Conservation (phyloP, 1,140 invertebrate species). For the Dinoponera quadriceps region DNA sequence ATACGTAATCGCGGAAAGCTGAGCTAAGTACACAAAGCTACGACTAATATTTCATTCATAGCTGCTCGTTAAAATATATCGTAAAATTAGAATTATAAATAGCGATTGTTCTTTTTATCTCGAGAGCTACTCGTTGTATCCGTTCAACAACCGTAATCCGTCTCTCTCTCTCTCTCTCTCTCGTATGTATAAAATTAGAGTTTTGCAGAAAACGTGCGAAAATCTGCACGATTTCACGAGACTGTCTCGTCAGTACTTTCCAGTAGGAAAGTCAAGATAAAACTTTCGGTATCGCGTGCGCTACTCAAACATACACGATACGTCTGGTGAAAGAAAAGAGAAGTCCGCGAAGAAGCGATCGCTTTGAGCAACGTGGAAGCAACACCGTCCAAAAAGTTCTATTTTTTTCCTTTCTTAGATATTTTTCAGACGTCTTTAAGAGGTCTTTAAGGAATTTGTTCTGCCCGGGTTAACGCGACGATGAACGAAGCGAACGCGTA, state of each 20-base stretch:
- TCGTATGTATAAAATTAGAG: slow-evolving; percentile 14
- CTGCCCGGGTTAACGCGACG: too few species aligned
- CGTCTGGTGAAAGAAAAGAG: background rate
- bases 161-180: background rate
- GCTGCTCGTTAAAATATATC: slow-evolving; percentile 41
- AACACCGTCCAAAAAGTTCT: background rate
- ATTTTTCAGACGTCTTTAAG: too few species aligned
- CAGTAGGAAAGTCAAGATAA: slow-evolving; percentile 34
- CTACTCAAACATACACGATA: slow-evolving; percentile 14
- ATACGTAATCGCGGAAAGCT: slow-evolving; percentile 34
- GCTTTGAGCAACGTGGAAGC: slow-evolving; percentile 9
- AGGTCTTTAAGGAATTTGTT: too few species aligned
- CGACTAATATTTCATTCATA: slow-evolving; percentile 47
- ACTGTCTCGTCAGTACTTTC: background rate
- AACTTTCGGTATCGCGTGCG: background rate
- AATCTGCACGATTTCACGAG: slow-evolving; percentile 13
- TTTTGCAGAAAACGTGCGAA: slow-evolving; percentile 14
- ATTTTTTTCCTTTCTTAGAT: too few species aligned
- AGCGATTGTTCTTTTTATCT: slow-evolving; percentile 38
- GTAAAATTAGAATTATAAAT: slow-evolving; percentile 55
- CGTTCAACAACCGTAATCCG: slow-evolving; percentile 8
- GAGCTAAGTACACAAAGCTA: slow-evolving; percentile 39
- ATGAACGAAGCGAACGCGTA: background rate
- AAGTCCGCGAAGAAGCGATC: slow-evolving; percentile 1
- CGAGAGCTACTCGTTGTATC: slow-evolving; percentile 3